These are phyloP conservation scores for Macroramphosus scolopax DNA, from an alignment of 2,797 vertebrate genomes.

Conservation along the genomic window DNA sequence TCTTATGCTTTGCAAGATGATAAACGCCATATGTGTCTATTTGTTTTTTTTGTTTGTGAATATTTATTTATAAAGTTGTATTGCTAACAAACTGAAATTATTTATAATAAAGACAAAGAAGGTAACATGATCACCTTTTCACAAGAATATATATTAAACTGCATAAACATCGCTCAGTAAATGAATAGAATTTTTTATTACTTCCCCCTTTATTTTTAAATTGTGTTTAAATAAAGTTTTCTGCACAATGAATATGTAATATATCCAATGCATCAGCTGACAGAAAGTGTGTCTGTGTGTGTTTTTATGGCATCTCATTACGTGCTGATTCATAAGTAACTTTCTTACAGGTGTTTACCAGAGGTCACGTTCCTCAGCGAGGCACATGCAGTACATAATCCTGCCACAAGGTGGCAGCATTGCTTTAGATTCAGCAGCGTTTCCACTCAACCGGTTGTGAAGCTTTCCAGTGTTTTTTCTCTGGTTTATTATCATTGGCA, in stretches of 20 bases:
- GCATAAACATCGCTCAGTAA: too few relatives aligned
- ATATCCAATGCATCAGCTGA: too few relatives aligned
- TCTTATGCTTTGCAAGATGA: background rate
- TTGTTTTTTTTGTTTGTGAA: too few relatives aligned
- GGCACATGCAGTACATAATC: accelerated
- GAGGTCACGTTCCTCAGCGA: background rate
- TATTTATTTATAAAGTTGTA: conserved; percentile 37
- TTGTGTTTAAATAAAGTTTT: too few relatives aligned
- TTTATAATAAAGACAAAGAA: conserved; percentile 9
- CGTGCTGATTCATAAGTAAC: background rate
- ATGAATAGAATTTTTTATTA: too few relatives aligned
- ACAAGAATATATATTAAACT: conserved; percentile 40
- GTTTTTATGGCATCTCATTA: background rate
- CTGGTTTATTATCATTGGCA: conserved; percentile 9
- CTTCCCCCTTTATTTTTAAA: too few relatives aligned
- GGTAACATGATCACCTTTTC: conserved; percentile 26
- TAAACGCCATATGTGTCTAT: too few relatives aligned
- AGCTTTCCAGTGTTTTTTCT: background rate
- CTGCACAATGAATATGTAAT: background rate
- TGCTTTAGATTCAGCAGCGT: conserved; percentile 14
- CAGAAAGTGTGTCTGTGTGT: background rate
- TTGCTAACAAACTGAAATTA: too few relatives aligned
- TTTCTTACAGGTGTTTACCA: conserved; percentile 3
- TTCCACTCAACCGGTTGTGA: background rate
- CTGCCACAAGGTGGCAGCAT: conserved; percentile 62